Percentiles rank a stretch among this genome's conserved stretches.
These are phyloP conservation scores for Drosophila insularis DNA, from an alignment of 1,140 invertebrate species.

Conservation along the genomic window DNA sequence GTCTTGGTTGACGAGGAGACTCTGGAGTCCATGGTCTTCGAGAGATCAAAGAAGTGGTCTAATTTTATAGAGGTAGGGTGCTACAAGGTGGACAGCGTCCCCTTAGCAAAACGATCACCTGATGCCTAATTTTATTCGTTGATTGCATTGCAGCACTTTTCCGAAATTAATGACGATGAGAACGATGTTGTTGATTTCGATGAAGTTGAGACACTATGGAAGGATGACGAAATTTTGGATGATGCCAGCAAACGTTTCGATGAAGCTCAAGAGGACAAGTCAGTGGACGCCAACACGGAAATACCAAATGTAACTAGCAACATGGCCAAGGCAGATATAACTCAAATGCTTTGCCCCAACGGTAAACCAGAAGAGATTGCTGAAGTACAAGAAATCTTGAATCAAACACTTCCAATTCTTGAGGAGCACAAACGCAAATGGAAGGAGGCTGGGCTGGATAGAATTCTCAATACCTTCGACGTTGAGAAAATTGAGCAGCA, in stretches of 20 bases:
- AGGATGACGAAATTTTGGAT: conserved; percentile 28
- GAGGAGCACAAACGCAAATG: conserved; percentile 69
- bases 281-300: conserved; percentile 17
- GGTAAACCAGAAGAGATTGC: conserved; percentile 36
- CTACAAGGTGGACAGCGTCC: not conserved
- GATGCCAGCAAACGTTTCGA: conserved; percentile 10
- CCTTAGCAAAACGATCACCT: too few relatives aligned
- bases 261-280: conserved; percentile 38
- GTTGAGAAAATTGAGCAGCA: conserved; percentile 63
- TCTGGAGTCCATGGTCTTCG: conserved; percentile 44
- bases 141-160: conserved; percentile 17
- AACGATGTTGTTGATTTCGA: conserved; percentile 23
- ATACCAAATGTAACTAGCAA: conserved; percentile 31
- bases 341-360: conserved; percentile 36
- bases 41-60: conserved; percentile 60
- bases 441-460: conserved; percentile 63
- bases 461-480: conserved; percentile 71
- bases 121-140: not conserved
- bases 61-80: conserved; percentile 41
- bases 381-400: conserved; percentile 56
- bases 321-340: conserved; percentile 49
- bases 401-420: conserved; percentile 67
- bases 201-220: conserved; percentile 27
- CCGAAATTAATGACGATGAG: conserved; percentile 18
- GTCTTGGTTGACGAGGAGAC: conserved; percentile 43